Evolutionary conservation across 1,140 invertebrate genomes (phyloP).

Genomic region (Fopius arisanus): DNA sequence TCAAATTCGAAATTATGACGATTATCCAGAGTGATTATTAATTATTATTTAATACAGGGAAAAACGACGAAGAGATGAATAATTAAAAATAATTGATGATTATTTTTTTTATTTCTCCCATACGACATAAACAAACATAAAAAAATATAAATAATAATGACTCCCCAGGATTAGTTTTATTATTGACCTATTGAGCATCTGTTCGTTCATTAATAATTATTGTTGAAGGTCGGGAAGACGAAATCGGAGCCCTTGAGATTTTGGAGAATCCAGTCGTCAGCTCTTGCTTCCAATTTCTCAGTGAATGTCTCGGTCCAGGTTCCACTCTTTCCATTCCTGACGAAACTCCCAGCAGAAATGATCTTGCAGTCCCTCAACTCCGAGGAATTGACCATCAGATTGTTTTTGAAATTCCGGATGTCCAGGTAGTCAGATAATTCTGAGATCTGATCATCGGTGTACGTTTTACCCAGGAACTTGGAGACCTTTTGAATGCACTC

Average conservation of each 20-base stretch:
- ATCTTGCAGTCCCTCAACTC: slow-evolving; percentile 69
- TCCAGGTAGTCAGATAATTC: slow-evolving; percentile 70
- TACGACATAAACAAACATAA: too few species aligned
- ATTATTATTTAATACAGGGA: too few species aligned
- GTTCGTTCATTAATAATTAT: slow-evolving; percentile 27
- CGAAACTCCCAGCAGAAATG: slow-evolving; percentile 66
- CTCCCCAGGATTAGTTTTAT: too few species aligned
- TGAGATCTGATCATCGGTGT: slow-evolving; percentile 65
- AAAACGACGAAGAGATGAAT: too few species aligned
- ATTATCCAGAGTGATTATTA: too few species aligned
- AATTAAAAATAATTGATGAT: too few species aligned
- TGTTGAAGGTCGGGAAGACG: slow-evolving; percentile 61
- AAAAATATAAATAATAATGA: too few species aligned
- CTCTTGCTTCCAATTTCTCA: slow-evolving; percentile 65
- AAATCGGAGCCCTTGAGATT: slow-evolving; percentile 69
- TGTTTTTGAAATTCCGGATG: slow-evolving; percentile 77
- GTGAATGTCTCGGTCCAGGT: slow-evolving; percentile 73
- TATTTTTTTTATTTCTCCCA: too few species aligned
- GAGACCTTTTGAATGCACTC: slow-evolving; percentile 65
- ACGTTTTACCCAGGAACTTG: slow-evolving; percentile 69
- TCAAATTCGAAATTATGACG: too few species aligned
- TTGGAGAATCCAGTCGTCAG: slow-evolving; percentile 71
- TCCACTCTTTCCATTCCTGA: slow-evolving; percentile 71
- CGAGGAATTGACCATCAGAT: slow-evolving; percentile 71
- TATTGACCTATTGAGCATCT: too few species aligned